A percentile compares a stretch with the other conserved stretches of the same genome.
Evolutionary conservation across 2,113 vertebrate genomes (phyloP).

Genomic region (Jaculus jaculus): DNA sequence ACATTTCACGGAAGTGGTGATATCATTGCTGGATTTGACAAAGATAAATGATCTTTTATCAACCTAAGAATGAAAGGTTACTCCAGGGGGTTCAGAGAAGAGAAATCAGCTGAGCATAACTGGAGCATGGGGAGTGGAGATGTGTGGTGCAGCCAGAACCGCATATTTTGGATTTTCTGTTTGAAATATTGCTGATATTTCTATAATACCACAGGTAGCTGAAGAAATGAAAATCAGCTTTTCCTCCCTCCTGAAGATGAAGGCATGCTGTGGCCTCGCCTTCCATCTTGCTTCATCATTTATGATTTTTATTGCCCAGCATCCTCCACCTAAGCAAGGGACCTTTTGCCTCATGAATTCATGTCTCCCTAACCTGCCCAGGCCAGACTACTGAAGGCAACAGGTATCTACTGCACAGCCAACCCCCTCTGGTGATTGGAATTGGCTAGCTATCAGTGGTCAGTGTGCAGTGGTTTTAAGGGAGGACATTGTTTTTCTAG

Average conservation of each 20-base stretch:
- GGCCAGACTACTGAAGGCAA: not conserved
- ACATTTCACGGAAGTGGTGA: not conserved
- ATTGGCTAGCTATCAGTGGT: too few species aligned
- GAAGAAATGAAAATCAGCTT: not conserved
- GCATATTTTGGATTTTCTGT: not conserved
- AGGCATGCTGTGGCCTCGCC: not conserved
- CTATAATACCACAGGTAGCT: not conserved
- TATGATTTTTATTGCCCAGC: not conserved
- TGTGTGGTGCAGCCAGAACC: not conserved
- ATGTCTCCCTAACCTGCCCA: not conserved
- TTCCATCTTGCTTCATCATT: not conserved
- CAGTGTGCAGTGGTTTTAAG: too few species aligned
- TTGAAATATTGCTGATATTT: not conserved
- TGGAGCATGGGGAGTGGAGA: not conserved
- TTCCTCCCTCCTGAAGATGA: not conserved
- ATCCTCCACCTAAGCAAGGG: not conserved
- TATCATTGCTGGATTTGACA: not conserved
- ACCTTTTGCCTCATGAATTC: not conserved
- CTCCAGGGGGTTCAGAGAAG: not conserved
- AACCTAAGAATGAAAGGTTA: not conserved
- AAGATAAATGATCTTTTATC: not conserved
- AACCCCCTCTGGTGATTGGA: fast-evolving
- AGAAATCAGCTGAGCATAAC: not conserved
- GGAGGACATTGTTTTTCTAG: too few species aligned
- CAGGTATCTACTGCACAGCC: not conserved